phyloP scores from a whole-genome alignment of 1,140 invertebrate genomes.

The Whitmania pigra region DNA sequence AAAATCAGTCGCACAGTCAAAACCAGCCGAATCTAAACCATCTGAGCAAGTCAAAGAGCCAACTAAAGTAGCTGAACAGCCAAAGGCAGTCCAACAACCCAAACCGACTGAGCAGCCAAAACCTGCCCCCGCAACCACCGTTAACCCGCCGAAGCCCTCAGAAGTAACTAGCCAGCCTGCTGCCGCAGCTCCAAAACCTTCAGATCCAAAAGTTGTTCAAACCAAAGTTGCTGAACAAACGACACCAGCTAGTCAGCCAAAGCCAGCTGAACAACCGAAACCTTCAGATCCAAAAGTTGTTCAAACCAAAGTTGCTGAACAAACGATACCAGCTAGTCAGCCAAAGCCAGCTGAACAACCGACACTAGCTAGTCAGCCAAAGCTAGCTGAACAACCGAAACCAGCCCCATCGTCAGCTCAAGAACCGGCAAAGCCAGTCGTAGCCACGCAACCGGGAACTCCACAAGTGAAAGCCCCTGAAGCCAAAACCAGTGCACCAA shows the following conservation, averaged over 20 bases:
- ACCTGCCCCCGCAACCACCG: not conserved
- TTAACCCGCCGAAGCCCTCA: not conserved
- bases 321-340: not conserved
- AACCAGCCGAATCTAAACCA: not conserved
- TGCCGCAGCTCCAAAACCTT: not conserved
- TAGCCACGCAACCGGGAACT: not conserved
- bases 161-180: constrained; percentile 8
- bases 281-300: not conserved
- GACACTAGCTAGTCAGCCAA: no score
- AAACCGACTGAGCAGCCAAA: constrained; percentile 13
- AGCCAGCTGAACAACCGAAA: not conserved
- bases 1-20: constrained; percentile 7
- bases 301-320: not conserved
- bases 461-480: no score
- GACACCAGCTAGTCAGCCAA: constrained; percentile 6
- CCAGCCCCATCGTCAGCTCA: not conserved
- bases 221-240: not conserved
- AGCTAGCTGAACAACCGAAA: no score
- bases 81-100: constrained; percentile 2
- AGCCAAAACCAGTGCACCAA: not conserved
- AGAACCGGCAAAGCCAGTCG: not conserved
- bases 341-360: not conserved
- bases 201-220: not conserved
- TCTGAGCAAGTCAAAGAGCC: constrained; percentile 14
- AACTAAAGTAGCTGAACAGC: not conserved